These are phyloP conservation scores for Gambusia affinis DNA, from an alignment of 2,113 vertebrate genomes.

Conservation along the genomic window DNA sequence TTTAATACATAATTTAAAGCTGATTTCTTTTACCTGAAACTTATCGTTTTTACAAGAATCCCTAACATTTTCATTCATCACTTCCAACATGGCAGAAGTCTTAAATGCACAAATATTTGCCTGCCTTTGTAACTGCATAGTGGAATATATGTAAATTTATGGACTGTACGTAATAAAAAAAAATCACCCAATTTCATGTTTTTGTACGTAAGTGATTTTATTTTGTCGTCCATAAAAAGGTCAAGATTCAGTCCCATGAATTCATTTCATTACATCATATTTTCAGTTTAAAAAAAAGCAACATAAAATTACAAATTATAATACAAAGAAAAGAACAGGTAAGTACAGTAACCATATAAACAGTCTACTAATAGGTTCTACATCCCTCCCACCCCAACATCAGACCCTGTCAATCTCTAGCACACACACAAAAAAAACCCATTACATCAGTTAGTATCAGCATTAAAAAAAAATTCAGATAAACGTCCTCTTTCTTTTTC, in stretches of 20 bases:
- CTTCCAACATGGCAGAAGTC: background rate
- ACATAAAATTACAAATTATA: constrained; percentile 81
- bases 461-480: constrained; percentile 67
- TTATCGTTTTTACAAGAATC: too few species aligned
- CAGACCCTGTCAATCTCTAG: constrained; percentile 65
- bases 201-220: constrained; percentile 74
- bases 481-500: constrained; percentile 45
- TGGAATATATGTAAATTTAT: background rate
- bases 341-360: constrained; percentile 81
- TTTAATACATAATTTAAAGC: too few species aligned
- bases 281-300: constrained; percentile 79
- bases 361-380: constrained; percentile 71
- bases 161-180: background rate
- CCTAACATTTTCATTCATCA: background rate
- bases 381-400: constrained; percentile 26
- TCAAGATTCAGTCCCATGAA: constrained; percentile 79
- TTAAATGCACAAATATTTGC: background rate
- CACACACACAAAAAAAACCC: constrained; percentile 68
- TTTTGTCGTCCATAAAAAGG: constrained; percentile 78
- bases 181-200: constrained; percentile 32
- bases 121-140: background rate
- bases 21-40: background rate
- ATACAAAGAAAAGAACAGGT: constrained; percentile 79
- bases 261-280: constrained; percentile 78
- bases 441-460: constrained; percentile 77